Base-by-base conservation (phyloP, 2,113 vertebrate species). In the Chlorodrepanis virens region DNA sequence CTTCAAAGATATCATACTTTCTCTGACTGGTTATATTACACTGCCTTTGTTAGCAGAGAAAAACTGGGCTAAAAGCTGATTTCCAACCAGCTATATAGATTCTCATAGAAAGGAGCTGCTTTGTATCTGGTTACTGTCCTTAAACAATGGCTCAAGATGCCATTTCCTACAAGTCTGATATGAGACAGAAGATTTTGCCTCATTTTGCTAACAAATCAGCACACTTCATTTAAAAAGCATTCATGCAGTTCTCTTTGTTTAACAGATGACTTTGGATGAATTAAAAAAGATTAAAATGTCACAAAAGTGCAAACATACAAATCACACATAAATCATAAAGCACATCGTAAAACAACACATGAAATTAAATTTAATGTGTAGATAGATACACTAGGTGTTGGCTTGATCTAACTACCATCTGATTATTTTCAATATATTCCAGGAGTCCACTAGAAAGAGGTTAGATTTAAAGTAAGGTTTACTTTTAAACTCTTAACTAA, bases 281-380 rank as follows among this genome's bases (percentile, higher is more conserved):
- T 24, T 42, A 28, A 74, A 69, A 77, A 76, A 50, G 8, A 76
- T 47, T 60, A 40, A 79, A 49, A 18, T 9, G 14, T 10, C 8
- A 39, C 0, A 0, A 60, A 65, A 28, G 6, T 44, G 9, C 19
- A 57, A 63, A 16, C 11, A 52, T 33, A 47, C 10, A 80, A 63
- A 81, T 33, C 33, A 56, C 37, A 60, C 19, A 18, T 13, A 79
- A 50, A 77, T 24, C n/a, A 81, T 18, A 64, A 50, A 87, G 35
- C 13, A 69, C 18, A 35, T 35, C 56, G 77, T 19, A 52, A 42
- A 90, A 44, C 22, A 72, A 23, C 0, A 33, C 6, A 39, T 6
- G 2, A 89, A 80, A 52, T 35, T 6, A 50, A 35, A 50, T 45
- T 87, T 75, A 35, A 60, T 7, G 5, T 17, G 16, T 35, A 39